Evolutionary conservation across 2,888 invertebrate genomes (phyloP).

Genomic region (Metopia argyrocephala): DNA sequence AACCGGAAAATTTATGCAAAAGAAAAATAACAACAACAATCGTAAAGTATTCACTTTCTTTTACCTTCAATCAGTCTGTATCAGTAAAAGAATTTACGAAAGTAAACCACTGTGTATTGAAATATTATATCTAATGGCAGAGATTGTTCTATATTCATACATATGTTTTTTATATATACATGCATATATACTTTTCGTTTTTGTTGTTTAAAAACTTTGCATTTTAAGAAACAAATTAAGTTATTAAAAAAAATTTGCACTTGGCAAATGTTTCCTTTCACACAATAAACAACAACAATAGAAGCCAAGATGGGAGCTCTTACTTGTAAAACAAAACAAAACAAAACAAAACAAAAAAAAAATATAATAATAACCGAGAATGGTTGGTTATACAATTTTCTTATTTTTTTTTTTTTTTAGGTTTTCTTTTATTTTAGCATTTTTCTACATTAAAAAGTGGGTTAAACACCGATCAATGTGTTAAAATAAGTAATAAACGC

Average conservation of each 20-base stretch:
- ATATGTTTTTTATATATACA: too few species aligned
- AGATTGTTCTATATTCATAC: not conserved
- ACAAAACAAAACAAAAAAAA: not conserved
- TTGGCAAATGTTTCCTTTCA: conserved; percentile 62
- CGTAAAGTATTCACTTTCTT: conserved; percentile 53
- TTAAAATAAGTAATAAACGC: conserved; percentile 57
- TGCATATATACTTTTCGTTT: too few species aligned
- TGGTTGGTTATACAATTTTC: conserved; percentile 13
- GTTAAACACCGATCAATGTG: conserved; percentile 59
- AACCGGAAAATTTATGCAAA: too few species aligned
- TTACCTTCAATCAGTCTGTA: conserved; percentile 36
- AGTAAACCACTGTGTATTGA: conserved; percentile 14
- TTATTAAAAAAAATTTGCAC: conserved; percentile 64
- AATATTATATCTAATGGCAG: conserved; percentile 18
- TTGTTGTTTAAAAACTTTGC: conserved; percentile 40
- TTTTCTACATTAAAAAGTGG: conserved; percentile 46
- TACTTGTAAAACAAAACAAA: not conserved
- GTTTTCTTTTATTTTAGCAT: not conserved
- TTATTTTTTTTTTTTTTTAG: not conserved
- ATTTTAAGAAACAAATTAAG: conserved; percentile 59
- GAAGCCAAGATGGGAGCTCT: not conserved
- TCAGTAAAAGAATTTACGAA: not conserved
- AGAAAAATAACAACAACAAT: not conserved
- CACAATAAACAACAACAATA: conserved; percentile 44
- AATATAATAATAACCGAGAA: conserved; percentile 16